These are phyloP conservation scores for Netelia fuscicornis DNA, from an alignment of 2,888 invertebrate species.

Conservation along the genomic window DNA sequence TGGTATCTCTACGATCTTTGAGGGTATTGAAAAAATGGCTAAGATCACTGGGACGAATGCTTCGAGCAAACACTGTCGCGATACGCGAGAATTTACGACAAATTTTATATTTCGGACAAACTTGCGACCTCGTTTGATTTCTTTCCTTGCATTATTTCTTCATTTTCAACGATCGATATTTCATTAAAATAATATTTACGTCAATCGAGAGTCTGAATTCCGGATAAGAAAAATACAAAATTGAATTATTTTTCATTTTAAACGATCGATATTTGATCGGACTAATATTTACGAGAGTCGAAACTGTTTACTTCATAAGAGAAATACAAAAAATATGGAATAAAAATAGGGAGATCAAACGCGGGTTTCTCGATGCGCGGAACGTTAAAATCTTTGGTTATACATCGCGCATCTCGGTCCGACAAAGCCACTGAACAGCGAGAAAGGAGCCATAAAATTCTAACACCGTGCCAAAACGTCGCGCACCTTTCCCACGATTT, in stretches of 20 bases:
- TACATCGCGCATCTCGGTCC: conserved; percentile 46
- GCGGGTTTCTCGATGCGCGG: background rate
- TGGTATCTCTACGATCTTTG: conserved; percentile 3
- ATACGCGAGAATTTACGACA: background rate
- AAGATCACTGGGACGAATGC: background rate
- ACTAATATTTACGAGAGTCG: background rate
- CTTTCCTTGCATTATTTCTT: background rate
- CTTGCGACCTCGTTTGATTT: background rate
- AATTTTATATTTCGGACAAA: background rate
- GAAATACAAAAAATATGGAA: background rate
- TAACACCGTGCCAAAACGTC: conserved; percentile 59
- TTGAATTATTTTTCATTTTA: too few species aligned
- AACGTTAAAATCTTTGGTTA: conserved; percentile 46
- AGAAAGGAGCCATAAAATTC: conserved; percentile 69
- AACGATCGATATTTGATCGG: background rate
- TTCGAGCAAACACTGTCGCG: background rate
- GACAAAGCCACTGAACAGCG: conserved; percentile 56
- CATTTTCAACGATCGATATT: background rate
- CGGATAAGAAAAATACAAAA: background rate
- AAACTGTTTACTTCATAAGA: background rate
- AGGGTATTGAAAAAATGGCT: conserved; percentile 26
- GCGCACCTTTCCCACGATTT: conserved; percentile 75
- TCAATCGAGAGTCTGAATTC: background rate
- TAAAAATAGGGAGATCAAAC: conserved; percentile 6
- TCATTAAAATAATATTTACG: background rate